Base-by-base conservation (phyloP, 2,797 vertebrate species). In the Anguilla megastoma region DNA sequence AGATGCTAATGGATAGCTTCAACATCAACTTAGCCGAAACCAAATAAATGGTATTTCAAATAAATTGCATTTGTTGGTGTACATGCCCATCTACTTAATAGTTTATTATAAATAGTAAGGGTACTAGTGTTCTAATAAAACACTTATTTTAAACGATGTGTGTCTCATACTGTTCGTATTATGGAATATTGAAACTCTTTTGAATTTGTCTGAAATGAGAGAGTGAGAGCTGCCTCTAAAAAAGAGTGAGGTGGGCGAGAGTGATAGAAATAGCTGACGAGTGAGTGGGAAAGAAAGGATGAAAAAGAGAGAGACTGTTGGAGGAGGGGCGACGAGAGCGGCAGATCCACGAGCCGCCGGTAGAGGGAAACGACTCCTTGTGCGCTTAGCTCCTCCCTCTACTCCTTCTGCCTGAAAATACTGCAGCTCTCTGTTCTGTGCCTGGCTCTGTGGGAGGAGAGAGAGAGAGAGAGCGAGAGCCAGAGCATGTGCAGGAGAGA, bases 351-450 rank as follows among this genome's bases (percentile, higher is more conserved):
- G 3, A 45, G 41, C 41, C 41, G 91, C 94, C 94, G 94, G 95
- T 90, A 94, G 94, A 94, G 94, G 94, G 94, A 91, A 94, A 91
- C 93, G 92, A 92, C 94, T 91, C 90, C 89, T 87, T 18, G 18
- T 30, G 52, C n/a, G 6, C 93, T 91, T 87, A 92, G 92, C 92
- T 91, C 91, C 91, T 91, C 74, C 69, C 71, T 54, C 63, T 86
- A 88, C 90, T 91, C 90, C 90, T 93, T 90, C 91, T 93, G 91
- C 91, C 93, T 94, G 93, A 95, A 94, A 95, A 95, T 90, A 93
- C 94, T 95, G 95, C 94, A 96, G 95, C 93, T 92, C 95, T 94
- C 94, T 91, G 93, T 95, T 92, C 95, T 95, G 95, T 92, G 92
- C 94, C 92, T 92, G 92, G 93, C 90, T 94, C 95, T 95, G 94